Percentiles rank a stretch among this genome's conserved stretches.
Conservation (phyloP, 1,140 invertebrate species). For the Gryon sp. region DNA sequence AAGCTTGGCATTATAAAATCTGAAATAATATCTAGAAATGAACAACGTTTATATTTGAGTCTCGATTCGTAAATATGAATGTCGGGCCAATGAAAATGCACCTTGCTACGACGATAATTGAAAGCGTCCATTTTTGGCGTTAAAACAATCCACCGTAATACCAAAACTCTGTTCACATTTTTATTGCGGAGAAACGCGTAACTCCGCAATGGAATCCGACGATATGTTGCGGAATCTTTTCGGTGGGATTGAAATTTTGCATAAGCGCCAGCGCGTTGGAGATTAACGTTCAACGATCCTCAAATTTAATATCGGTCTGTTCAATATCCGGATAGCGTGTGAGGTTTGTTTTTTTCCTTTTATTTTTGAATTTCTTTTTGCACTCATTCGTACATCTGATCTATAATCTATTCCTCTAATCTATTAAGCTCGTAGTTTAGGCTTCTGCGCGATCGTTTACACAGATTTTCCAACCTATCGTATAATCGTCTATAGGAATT, state of each 20-base stretch:
- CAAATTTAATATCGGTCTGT: conserved; percentile 64
- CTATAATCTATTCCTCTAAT: conserved; percentile 58
- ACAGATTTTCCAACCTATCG: conserved; percentile 10
- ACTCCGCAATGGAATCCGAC: conserved; percentile 53
- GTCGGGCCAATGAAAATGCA: conserved; percentile 24
- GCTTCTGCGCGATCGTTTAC: conserved; percentile 11
- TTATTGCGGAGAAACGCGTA: conserved; percentile 59
- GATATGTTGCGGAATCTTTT: conserved; percentile 65
- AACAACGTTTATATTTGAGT: conserved; percentile 47
- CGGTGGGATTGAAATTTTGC: conserved; percentile 64
- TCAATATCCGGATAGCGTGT: conserved; percentile 47
- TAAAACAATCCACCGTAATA: conserved; percentile 58
- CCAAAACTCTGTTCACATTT: conserved; percentile 51
- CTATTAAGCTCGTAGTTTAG: conserved; percentile 42
- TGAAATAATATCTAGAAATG: conserved; percentile 44
- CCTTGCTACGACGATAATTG: conserved; percentile 53
- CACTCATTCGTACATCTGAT: conserved; percentile 50
- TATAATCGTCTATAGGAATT: conserved; percentile 32
- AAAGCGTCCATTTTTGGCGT: conserved; percentile 53
- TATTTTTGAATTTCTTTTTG: conserved; percentile 13
- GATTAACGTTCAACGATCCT: conserved; percentile 64
- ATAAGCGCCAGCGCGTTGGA: conserved; percentile 60
- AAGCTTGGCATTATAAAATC: conserved; percentile 58
- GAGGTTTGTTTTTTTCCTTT: conserved; percentile 34
- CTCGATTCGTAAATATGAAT: conserved; percentile 42